These are phyloP conservation scores for Syngnathoides biaculeatus DNA, from an alignment of 2,113 vertebrate genomes.

Conservation along the genomic window DNA sequence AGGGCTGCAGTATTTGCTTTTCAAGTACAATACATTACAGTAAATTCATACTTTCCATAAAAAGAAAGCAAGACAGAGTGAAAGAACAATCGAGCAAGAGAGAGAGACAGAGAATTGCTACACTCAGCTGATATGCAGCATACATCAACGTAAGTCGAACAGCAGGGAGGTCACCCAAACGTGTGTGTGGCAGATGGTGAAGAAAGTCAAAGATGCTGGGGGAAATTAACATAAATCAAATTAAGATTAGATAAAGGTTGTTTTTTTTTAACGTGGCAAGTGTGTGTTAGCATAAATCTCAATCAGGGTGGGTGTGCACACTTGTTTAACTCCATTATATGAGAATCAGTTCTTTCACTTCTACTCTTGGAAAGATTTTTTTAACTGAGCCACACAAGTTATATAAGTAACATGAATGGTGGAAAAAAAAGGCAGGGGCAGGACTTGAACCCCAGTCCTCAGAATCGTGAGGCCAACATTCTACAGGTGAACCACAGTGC, in stretches of 20 bases:
- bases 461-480: too few species aligned
- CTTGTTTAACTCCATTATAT: too few species aligned
- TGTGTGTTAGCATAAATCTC: background rate
- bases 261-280: background rate
- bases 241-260: background rate
- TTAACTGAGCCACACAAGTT: too few species aligned
- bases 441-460: too few species aligned
- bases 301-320: background rate
- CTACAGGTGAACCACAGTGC: too few species aligned
- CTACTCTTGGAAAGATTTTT: too few species aligned
- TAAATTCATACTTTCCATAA: background rate
- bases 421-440: too few species aligned
- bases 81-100: constrained; percentile 3
- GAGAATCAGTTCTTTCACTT: too few species aligned
- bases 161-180: constrained; percentile 13
- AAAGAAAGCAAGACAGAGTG: background rate
- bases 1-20: background rate
- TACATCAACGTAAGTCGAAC: constrained; percentile 41
- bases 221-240: background rate
- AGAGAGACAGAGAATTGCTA: constrained; percentile 1
- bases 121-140: constrained; percentile 23
- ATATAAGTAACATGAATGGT: too few species aligned
- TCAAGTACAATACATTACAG: background rate
- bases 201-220: background rate
- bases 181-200: constrained; percentile 20